Percentiles rank a stretch among this genome's conserved stretches.
phyloP scores from a whole-genome alignment of 1,140 invertebrate genomes.

The Oncopeltus fasciatus region DNA sequence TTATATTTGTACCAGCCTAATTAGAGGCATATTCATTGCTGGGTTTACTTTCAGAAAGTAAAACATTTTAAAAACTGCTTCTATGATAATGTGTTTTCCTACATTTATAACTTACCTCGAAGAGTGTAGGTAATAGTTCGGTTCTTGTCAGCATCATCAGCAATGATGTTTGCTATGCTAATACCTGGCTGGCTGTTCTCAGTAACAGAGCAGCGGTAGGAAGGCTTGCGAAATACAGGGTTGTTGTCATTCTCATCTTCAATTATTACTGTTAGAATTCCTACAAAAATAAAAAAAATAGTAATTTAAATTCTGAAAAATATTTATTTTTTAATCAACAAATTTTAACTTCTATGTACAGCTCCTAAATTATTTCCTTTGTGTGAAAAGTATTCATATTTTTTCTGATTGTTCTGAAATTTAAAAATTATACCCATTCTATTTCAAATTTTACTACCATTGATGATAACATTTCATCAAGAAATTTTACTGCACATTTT shows the following conservation, averaged over 20 bases:
- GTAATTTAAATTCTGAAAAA: not conserved
- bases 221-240: conserved; percentile 63
- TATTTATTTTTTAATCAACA: not conserved
- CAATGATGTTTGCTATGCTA: conserved; percentile 62
- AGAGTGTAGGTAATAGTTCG: conserved; percentile 66
- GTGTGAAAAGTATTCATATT: not conserved
- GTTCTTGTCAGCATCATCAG: conserved; percentile 79
- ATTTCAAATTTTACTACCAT: too few relatives aligned
- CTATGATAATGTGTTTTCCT: too few relatives aligned
- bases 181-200: conserved; percentile 81
- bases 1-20: too few relatives aligned
- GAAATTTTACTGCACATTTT: too few relatives aligned
- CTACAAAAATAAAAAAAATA: conserved; percentile 30
- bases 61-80: too few relatives aligned
- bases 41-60: too few relatives aligned
- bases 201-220: conserved; percentile 62
- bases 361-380: not conserved
- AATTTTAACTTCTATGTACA: too few relatives aligned
- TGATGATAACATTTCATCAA: too few relatives aligned
- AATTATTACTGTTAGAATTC: conserved; percentile 57
- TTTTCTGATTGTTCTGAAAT: not conserved
- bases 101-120: too few relatives aligned
- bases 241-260: conserved; percentile 86
- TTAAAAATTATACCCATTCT: not conserved
- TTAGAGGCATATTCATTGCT: too few relatives aligned